Conservation (phyloP, 2,113 vertebrate species). For the Solenodon paradoxus region DNA sequence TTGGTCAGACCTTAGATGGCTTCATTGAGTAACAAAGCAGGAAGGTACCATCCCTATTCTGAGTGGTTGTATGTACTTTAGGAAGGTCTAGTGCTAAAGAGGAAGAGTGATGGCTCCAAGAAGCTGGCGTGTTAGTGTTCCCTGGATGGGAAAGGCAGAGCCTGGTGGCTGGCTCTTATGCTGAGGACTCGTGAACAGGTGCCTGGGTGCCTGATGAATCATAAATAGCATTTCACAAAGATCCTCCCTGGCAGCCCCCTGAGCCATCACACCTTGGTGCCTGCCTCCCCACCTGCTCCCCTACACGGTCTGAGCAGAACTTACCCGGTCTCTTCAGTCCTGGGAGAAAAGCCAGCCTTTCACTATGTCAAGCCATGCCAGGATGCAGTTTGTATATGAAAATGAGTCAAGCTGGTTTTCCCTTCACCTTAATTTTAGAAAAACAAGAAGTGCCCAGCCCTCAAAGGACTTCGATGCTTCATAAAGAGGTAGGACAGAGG, state of each 20-base stretch:
- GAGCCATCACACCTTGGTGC: background rate
- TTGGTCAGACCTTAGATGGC: background rate
- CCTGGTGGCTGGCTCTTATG: background rate
- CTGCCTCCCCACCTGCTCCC: conserved; percentile 1
- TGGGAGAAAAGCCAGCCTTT: background rate
- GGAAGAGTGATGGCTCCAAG: background rate
- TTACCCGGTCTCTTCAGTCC: background rate
- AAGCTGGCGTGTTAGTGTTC: background rate
- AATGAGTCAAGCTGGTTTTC: background rate
- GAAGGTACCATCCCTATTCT: background rate
- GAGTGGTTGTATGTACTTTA: background rate
- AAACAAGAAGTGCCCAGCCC: background rate
- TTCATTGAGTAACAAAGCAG: background rate
- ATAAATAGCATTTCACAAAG: background rate
- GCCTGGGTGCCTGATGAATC: background rate
- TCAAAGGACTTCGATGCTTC: background rate
- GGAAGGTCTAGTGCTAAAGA: background rate
- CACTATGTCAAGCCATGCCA: background rate
- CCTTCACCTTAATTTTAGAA: background rate
- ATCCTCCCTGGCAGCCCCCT: background rate
- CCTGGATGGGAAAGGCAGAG: background rate
- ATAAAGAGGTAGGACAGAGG: background rate
- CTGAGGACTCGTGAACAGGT: background rate
- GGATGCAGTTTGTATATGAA: background rate
- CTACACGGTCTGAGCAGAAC: background rate